Evolutionary conservation across 1,140 invertebrate species (phyloP), one percentile per base, ranked within the genome.

Genomic region (Halictus rubicundus): DNA sequence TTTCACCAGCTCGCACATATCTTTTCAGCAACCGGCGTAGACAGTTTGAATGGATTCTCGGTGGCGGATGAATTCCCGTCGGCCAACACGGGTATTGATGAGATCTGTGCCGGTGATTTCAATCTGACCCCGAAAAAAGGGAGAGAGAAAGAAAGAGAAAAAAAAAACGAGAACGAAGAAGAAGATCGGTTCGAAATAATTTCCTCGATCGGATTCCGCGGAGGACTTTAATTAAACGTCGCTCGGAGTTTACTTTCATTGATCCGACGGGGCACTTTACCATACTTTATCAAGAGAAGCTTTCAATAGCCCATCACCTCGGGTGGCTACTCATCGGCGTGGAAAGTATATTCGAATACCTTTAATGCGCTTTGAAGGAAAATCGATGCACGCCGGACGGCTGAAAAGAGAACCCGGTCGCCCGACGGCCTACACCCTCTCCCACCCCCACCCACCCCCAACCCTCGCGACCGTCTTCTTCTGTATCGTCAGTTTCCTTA

Each of bases 321-420:
- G 88, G 82, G 84, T 90, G 81, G 85, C 82, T 81, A 89, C 68
- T 89, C 87, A 85, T 86, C 88, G 85, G 79, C 71, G 80, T 79
- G 89, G 86, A 90, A 90, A 86, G 82, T 88, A 85, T 87, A 89
- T 90, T 90, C 83, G 83, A 85, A 87, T 87, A 78, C 76, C 82
- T 87, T 66, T 87, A 87, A 87, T 85, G 82, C 77, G 64, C 75
- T 80, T 68, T 54, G 85, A 80, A 87, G 80, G 83, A 83, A 87
- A 87, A 87, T 87, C 86, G 83, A 87, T 87, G 84, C 77, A 82
- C 61, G 65, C 49, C 32, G 68, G 73, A 85, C 69, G 66, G 68
- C 68, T 57, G 57, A 46, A 73, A 59, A 63, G 71, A 68, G 71
- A 78, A 5, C 19, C 54, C 12, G 21, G 6, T 23, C n/a, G 2